phyloP scores from a whole-genome alignment of 2,113 vertebrate genomes.

The Chlorodrepanis virens region DNA sequence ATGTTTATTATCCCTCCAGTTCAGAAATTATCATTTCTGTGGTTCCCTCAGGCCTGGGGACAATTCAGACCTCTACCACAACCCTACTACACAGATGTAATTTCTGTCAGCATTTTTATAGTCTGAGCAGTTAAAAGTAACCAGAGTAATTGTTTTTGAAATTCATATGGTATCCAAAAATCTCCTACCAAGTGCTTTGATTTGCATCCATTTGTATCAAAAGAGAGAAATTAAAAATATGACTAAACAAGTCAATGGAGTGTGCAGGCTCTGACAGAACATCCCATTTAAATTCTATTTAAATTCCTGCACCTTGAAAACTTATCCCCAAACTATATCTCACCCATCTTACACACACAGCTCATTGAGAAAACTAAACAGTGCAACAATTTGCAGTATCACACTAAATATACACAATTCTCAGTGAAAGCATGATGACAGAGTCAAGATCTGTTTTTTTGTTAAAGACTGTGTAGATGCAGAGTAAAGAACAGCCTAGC shows the following conservation, averaged over 20 bases:
- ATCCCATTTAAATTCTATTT: background rate
- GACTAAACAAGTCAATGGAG: background rate
- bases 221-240: background rate
- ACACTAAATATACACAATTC: background rate
- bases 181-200: background rate
- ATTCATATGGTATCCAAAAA: background rate
- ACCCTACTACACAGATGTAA: background rate
- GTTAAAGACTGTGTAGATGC: background rate
- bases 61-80: background rate
- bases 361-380: background rate
- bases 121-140: background rate
- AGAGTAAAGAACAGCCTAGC: background rate
- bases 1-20: background rate
- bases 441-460: background rate
- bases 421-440: background rate
- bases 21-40: background rate
- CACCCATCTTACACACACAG: background rate
- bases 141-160: background rate
- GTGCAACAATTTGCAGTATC: background rate
- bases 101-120: background rate
- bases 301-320: background rate
- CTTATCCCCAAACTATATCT: background rate
- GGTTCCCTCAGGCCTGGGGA: background rate
- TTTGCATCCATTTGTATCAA: background rate
- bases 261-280: background rate